Evolutionary conservation across 2,113 vertebrate species (phyloP).

Genomic region (Zosterops borbonicus): DNA sequence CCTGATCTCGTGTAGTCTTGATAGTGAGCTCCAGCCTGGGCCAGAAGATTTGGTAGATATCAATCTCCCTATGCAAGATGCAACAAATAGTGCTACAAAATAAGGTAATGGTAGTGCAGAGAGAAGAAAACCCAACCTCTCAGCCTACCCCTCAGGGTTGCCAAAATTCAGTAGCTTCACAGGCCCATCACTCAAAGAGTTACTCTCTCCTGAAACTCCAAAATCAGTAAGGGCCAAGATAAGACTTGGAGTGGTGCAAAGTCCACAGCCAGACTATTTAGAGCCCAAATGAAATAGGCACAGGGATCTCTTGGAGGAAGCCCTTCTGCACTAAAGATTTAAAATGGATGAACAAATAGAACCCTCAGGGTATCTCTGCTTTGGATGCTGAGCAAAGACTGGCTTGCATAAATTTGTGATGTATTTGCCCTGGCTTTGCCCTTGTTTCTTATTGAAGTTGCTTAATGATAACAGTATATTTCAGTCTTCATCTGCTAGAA

Average conservation of each 20-base stretch:
- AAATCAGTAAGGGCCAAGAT: not conserved
- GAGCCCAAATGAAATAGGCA: not conserved
- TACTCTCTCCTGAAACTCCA: not conserved
- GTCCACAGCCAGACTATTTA: not conserved
- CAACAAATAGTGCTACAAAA: not conserved
- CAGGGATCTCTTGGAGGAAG: not conserved
- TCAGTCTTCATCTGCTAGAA: not conserved
- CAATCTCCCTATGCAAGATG: not conserved
- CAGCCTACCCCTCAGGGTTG: not conserved
- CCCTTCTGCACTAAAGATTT: not conserved
- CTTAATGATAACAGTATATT: not conserved
- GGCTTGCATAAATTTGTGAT: not conserved
- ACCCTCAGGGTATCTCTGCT: not conserved
- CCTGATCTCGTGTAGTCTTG: not conserved
- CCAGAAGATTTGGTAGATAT: not conserved
- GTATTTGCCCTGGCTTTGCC: not conserved
- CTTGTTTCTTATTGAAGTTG: not conserved
- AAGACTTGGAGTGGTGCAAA: rapidly evolving
- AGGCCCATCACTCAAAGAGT: not conserved
- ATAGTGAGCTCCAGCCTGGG: not conserved
- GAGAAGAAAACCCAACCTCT: not conserved
- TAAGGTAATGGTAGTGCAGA: not conserved
- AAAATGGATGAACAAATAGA: not conserved
- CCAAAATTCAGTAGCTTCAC: not conserved
- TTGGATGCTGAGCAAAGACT: not conserved